Percentiles rank a stretch among this genome's conserved stretches.
Conservation (phyloP, 2,113 vertebrate genomes). For the Blennius ocellaris region DNA sequence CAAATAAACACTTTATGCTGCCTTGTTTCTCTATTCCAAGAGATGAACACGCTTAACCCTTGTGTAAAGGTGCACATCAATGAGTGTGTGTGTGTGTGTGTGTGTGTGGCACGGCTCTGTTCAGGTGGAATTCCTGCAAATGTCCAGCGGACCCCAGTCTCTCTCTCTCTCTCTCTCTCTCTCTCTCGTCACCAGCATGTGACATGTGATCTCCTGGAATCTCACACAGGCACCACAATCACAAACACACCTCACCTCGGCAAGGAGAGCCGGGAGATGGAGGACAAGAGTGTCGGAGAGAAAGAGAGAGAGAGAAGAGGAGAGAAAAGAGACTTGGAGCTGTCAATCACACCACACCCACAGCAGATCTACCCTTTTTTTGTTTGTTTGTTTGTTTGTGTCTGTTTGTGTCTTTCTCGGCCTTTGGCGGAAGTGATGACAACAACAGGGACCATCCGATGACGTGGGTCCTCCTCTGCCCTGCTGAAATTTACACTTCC, state of each 20-base stretch:
- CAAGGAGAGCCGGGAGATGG: conserved; percentile 44
- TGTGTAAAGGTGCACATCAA: not conserved
- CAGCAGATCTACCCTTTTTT: conserved; percentile 42
- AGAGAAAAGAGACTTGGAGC: conserved; percentile 31
- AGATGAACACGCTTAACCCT: no score
- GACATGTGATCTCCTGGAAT: conserved; percentile 83
- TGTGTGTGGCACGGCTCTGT: conserved; percentile 10
- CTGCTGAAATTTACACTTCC: conserved; percentile 30
- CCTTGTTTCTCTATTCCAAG: no score
- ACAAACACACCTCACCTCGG: conserved; percentile 76
- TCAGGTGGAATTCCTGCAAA: conserved; percentile 69
- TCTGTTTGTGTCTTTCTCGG: conserved; percentile 41
- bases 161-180: conserved; percentile 62
- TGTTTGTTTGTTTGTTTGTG: conserved; percentile 70
- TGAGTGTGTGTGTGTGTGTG: conserved; percentile 23
- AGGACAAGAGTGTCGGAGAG: conserved; percentile 43
- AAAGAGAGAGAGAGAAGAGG: conserved; percentile 21
- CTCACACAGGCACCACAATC: conserved; percentile 79
- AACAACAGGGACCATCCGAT: conserved; percentile 19
- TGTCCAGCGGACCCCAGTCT: conserved; percentile 60
- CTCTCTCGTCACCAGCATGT: conserved; percentile 70
- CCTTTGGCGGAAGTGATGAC: conserved; percentile 14
- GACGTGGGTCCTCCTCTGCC: conserved; percentile 50
- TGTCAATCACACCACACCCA: conserved; percentile 67
- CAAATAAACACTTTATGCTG: no score